These are phyloP conservation scores for Zygothrica quintamaculata DNA, from an alignment of 2,888 invertebrate genomes.

Conservation along the genomic window DNA sequence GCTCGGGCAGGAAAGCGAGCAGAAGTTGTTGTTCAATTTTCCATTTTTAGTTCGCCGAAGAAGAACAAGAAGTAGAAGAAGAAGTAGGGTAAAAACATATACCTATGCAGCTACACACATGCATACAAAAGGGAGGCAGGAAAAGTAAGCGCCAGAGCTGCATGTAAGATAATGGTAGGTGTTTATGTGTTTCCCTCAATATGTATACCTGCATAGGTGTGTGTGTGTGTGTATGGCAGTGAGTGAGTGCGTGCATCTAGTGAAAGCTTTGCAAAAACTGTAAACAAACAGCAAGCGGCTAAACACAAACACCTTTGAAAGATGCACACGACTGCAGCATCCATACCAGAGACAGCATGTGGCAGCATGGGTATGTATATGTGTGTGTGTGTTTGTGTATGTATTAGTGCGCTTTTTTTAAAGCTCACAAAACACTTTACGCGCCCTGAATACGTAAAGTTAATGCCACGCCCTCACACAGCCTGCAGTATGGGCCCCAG, in stretches of 20 bases:
- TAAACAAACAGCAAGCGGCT: constrained; percentile 77
- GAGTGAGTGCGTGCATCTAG: constrained; percentile 32
- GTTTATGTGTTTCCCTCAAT: too few relatives aligned
- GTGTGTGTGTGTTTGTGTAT: constrained; percentile 23
- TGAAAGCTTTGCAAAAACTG: constrained; percentile 78
- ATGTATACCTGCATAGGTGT: constrained; percentile 8
- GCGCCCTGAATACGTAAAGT: constrained; percentile 71
- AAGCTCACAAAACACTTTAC: constrained; percentile 63
- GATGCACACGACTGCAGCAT: constrained; percentile 54
- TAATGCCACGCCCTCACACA: constrained; percentile 31
- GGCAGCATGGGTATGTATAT: constrained; percentile 17
- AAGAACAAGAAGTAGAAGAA: constrained; percentile 28
- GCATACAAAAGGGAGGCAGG: constrained; percentile 15
- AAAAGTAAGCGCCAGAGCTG: constrained; percentile 41
- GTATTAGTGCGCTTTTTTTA: constrained; percentile 58
- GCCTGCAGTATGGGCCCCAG: neutral
- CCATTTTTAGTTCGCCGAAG: constrained; percentile 72
- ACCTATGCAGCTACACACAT: neutral
- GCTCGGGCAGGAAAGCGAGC: constrained; percentile 82
- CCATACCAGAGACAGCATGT: too few relatives aligned
- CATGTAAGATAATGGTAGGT: constrained; percentile 71
- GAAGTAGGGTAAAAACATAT: constrained; percentile 2
- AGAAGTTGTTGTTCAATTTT: constrained; percentile 83
- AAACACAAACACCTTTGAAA: constrained; percentile 77
- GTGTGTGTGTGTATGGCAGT: constrained; percentile 6